These are phyloP conservation scores for Cromileptes altivelis DNA, from an alignment of 2,113 vertebrate genomes.

Conservation along the genomic window DNA sequence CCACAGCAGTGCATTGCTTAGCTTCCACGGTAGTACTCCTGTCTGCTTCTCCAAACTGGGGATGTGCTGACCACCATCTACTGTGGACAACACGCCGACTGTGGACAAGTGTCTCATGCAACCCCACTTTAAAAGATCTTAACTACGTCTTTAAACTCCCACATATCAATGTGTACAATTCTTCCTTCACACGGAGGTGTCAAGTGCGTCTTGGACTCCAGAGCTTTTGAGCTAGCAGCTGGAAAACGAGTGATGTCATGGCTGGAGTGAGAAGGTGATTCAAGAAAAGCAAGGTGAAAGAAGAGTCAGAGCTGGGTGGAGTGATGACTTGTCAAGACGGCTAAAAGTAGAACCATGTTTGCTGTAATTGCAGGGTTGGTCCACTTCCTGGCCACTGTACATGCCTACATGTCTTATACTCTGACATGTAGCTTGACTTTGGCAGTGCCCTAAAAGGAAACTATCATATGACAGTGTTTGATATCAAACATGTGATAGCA, in stretches of 20 bases:
- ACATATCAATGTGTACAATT: background rate
- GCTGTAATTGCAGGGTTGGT: slow-evolving; percentile 10
- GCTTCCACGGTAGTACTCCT: too few relatives aligned
- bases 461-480: background rate
- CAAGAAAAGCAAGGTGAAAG: background rate
- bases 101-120: too few relatives aligned
- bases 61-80: too few relatives aligned
- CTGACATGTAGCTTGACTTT: background rate
- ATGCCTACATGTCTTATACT: too few relatives aligned
- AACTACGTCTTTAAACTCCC: too few relatives aligned
- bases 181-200: background rate
- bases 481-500: background rate
- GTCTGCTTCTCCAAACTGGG: too few relatives aligned
- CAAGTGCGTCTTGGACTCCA: background rate
- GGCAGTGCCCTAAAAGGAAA: background rate
- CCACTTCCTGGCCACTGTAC: background rate
- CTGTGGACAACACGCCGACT: too few relatives aligned
- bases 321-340: background rate
- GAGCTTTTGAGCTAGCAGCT: too few relatives aligned
- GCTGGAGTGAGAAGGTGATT: background rate
- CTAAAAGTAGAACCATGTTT: slow-evolving; percentile 8
- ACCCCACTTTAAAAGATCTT: too few relatives aligned
- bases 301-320: background rate
- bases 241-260: background rate
- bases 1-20: too few relatives aligned